Evolutionary conservation across 2,797 vertebrate species (phyloP).

Genomic region (Bradypodion ventrale): DNA sequence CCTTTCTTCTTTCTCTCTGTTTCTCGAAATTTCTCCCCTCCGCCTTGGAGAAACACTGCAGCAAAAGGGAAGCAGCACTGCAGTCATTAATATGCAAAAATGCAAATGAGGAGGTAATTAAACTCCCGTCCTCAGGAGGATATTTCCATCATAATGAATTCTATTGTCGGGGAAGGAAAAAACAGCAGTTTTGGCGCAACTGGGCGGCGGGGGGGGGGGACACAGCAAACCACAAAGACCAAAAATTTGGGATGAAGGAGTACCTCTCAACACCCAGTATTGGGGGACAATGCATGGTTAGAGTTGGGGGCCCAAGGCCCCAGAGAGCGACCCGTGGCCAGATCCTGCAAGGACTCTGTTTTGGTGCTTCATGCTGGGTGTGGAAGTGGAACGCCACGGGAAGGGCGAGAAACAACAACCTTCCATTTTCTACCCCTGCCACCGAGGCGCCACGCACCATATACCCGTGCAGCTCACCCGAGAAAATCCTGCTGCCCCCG

Average conservation of each 20-base stretch:
- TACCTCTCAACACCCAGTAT: slow-evolving; percentile 19
- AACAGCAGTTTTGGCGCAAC: slow-evolving; percentile 59
- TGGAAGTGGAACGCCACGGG: neutral
- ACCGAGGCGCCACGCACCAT: neutral
- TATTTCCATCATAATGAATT: slow-evolving; percentile 72
- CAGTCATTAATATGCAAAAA: slow-evolving; percentile 97
- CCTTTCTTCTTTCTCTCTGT: neutral
- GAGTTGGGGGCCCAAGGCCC: neutral
- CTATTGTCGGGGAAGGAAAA: slow-evolving; percentile 64
- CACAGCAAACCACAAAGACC: slow-evolving; percentile 63
- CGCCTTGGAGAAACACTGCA: slow-evolving; percentile 68
- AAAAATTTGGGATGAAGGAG: neutral
- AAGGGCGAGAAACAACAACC: accelerated
- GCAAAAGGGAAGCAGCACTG: slow-evolving; percentile 78
- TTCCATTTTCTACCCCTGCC: neutral
- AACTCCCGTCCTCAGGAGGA: slow-evolving; percentile 74
- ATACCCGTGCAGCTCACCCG: no score
- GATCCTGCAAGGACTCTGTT: accelerated
- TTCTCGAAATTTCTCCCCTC: slow-evolving; percentile 52
- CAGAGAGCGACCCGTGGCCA: accelerated
- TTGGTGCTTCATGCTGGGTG: accelerated
- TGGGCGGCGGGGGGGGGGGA: slow-evolving; percentile 65
- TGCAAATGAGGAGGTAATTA: slow-evolving; percentile 96
- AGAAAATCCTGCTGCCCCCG: no score
- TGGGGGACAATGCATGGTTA: neutral